Evolutionary conservation across 1,140 invertebrate species (phyloP).

Genomic region (Drosophila bipectinata): DNA sequence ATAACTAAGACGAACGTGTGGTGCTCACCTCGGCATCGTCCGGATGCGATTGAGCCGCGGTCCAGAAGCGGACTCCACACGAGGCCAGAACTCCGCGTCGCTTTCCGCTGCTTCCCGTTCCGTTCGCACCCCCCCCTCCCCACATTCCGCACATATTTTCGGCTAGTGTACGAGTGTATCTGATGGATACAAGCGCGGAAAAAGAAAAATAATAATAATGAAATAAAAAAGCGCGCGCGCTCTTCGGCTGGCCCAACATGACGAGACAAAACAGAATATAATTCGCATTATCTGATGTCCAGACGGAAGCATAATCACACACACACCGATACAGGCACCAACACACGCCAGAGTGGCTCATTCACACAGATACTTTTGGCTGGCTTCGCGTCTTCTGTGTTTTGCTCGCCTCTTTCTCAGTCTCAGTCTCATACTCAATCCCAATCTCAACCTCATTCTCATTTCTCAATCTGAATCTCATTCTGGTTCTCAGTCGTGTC

Average conservation of each 20-base stretch:
- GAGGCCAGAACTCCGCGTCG: slow-evolving; percentile 9
- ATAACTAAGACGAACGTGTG: slow-evolving; percentile 8
- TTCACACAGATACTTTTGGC: slow-evolving; percentile 41
- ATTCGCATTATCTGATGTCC: slow-evolving; percentile 59
- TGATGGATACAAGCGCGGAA: slow-evolving; percentile 38
- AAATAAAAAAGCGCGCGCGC: slow-evolving; percentile 26
- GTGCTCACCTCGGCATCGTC: slow-evolving; percentile 42
- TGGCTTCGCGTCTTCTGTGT: slow-evolving; percentile 41
- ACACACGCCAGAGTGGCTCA: slow-evolving; percentile 4
- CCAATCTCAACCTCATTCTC: neutral
- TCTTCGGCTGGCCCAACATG: slow-evolving; percentile 33
- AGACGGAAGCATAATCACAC: slow-evolving; percentile 45
- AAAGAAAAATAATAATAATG: neutral
- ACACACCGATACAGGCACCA: slow-evolving; percentile 2
- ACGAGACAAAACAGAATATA: slow-evolving; percentile 55
- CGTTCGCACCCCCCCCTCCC: slow-evolving; percentile 10
- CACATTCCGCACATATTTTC: slow-evolving; percentile 61
- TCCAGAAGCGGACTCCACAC: slow-evolving; percentile 22
- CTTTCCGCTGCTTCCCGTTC: neutral
- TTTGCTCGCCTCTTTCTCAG: slow-evolving; percentile 58
- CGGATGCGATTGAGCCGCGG: slow-evolving; percentile 44
- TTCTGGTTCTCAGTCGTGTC: slow-evolving; percentile 26
- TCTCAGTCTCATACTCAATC: slow-evolving; percentile 35
- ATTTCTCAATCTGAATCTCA: slow-evolving; percentile 1
- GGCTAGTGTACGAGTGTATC: slow-evolving; percentile 43